These are phyloP conservation scores for Allygus modestus DNA, from an alignment of 2,888 invertebrate genomes.

Conservation along the genomic window DNA sequence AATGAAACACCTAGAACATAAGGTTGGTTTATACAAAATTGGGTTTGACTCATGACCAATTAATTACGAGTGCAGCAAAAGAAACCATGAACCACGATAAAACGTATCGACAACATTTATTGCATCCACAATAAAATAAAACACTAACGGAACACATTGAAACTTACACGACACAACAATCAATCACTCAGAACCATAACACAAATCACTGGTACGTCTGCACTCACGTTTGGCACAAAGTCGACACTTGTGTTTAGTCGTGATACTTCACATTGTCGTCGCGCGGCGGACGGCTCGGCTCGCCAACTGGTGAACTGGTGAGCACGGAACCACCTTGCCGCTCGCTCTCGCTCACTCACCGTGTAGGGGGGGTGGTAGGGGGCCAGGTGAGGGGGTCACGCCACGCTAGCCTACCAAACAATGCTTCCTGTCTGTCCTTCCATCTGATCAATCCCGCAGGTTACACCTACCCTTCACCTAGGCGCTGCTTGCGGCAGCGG, in stretches of 20 bases:
- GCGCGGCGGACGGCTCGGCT: neutral
- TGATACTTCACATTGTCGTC: neutral
- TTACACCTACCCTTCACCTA: neutral
- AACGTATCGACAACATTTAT: neutral
- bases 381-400: constrained; percentile 42
- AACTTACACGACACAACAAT: neutral
- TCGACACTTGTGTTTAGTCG: neutral
- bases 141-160: too few relatives aligned
- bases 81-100: neutral
- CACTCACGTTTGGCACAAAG: neutral
- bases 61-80: neutral
- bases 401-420: constrained; percentile 39
- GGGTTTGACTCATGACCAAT: too few relatives aligned
- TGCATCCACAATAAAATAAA: too few relatives aligned
- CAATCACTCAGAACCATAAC: neutral
- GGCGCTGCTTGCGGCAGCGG: neutral
- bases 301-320: neutral
- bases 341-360: neutral
- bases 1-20: too few relatives aligned
- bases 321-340: constrained; percentile 16
- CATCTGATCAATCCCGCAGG: constrained; percentile 43
- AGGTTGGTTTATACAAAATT: too few relatives aligned
- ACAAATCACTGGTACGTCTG: too few relatives aligned
- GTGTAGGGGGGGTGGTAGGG: constrained; percentile 1
- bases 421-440: constrained; percentile 42